Evolutionary conservation across 37 sponge, comb jelly and placozoan species (phyloP).

Genomic region (Lycopodina hypogea): DNA sequence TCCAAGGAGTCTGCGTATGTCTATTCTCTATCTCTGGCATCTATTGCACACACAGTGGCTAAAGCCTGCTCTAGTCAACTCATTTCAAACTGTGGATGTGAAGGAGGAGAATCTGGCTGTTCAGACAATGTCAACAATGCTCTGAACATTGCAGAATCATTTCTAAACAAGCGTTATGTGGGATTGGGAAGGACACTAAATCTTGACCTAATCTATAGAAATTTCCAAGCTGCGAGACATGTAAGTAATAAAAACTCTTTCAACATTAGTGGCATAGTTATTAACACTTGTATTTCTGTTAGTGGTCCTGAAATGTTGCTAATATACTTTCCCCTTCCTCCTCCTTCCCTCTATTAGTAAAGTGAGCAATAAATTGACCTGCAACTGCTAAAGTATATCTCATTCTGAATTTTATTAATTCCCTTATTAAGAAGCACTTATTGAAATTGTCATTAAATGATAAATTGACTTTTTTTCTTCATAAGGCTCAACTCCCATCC

Average conservation of each 20-base stretch:
- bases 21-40: slow-evolving; percentile 39
- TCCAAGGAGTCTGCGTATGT: slow-evolving; percentile 38
- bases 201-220: slow-evolving; percentile 1
- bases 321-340: too few species aligned
- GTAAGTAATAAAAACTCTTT: slow-evolving; percentile 3
- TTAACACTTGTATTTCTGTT: not conserved
- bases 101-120: not conserved
- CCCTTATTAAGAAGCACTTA: too few species aligned
- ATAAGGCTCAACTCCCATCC: too few species aligned
- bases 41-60: slow-evolving; percentile 49
- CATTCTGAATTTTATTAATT: too few species aligned
- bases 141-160: slow-evolving; percentile 15
- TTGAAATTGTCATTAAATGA: too few species aligned
- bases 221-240: slow-evolving; percentile 9
- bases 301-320: too few species aligned
- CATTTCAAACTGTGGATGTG: not conserved
- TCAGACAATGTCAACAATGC: slow-evolving; percentile 29
- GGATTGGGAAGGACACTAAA: not conserved
- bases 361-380: too few species aligned
- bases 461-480: too few species aligned
- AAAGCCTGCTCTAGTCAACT: slow-evolving; percentile 18
- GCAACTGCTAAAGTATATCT: too few species aligned
- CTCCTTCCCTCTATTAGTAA: too few species aligned
- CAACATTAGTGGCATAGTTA: too few species aligned
- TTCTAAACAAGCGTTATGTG: slow-evolving; percentile 6